phyloP scores from a whole-genome alignment of 2,888 invertebrate genomes.

The Aleiodes leptofemur region DNA sequence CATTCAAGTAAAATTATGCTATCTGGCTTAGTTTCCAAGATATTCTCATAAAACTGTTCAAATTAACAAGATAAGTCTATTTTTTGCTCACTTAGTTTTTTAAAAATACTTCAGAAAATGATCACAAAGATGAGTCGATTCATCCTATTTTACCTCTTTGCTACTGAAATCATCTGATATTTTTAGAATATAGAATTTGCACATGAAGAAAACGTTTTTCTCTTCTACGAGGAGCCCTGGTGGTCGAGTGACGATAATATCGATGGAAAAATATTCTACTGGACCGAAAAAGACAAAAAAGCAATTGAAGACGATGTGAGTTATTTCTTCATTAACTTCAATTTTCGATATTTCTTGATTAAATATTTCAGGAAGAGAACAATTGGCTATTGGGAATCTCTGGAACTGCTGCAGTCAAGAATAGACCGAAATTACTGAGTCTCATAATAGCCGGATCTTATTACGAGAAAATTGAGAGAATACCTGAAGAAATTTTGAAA shows the following conservation, averaged over 20 bases:
- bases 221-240: constrained; percentile 81
- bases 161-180: neutral
- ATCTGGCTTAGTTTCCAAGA: no score
- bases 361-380: constrained; percentile 65
- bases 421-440: constrained; percentile 79
- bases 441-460: constrained; percentile 82
- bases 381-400: constrained; percentile 81
- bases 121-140: neutral
- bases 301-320: constrained; percentile 46
- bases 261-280: constrained; percentile 77
- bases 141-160: no score
- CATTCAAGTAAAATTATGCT: no score
- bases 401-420: constrained; percentile 80
- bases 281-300: constrained; percentile 77
- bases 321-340: neutral
- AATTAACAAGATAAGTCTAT: no score
- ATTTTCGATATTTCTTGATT: neutral
- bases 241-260: constrained; percentile 75
- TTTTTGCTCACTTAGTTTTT: no score
- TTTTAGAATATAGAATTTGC: constrained; percentile 79
- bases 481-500: constrained; percentile 77
- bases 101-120: no score
- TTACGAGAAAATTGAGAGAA: constrained; percentile 79
- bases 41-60: no score
- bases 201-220: constrained; percentile 81